phyloP scores from a whole-genome alignment of 2,888 invertebrate species.

The Ormyrus pomaceus region DNA sequence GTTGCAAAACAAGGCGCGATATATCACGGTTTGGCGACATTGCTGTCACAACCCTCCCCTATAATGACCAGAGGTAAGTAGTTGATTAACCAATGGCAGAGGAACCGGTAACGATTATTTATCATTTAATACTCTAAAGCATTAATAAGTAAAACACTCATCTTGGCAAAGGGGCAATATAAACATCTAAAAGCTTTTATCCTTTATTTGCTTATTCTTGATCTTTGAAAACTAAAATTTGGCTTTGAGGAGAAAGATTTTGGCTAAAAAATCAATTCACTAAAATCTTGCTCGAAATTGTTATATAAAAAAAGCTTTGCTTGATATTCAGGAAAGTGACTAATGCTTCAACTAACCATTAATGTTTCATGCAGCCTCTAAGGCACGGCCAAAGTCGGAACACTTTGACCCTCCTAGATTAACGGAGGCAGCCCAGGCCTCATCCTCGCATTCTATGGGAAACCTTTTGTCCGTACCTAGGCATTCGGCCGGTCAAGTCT shows the following conservation, averaged over 20 bases:
- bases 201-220: conserved; percentile 32
- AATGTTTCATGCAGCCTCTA: conserved; percentile 57
- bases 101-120: too few species aligned
- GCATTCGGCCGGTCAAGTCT: conserved; percentile 61
- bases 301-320: conserved; percentile 17
- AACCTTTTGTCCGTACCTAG: conserved; percentile 71
- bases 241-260: neutral
- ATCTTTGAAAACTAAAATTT: neutral
- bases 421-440: conserved; percentile 62
- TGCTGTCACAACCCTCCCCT: conserved; percentile 94
- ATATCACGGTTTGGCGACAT: conserved; percentile 95
- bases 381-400: conserved; percentile 73
- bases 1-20: conserved; percentile 99
- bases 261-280: neutral
- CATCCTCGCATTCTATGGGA: conserved; percentile 73
- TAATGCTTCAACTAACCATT: conserved; percentile 69
- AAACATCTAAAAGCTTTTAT: conserved; percentile 23
- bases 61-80: conserved; percentile 84
- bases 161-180: conserved; percentile 14
- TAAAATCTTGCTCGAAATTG: neutral
- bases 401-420: conserved; percentile 68
- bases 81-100: neutral
- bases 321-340: conserved; percentile 49
- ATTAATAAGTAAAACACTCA: conserved; percentile 27
- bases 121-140: neutral